Evolutionary conservation across 2,113 vertebrate species (phyloP).

Genomic region (Nymphicus hollandicus): DNA sequence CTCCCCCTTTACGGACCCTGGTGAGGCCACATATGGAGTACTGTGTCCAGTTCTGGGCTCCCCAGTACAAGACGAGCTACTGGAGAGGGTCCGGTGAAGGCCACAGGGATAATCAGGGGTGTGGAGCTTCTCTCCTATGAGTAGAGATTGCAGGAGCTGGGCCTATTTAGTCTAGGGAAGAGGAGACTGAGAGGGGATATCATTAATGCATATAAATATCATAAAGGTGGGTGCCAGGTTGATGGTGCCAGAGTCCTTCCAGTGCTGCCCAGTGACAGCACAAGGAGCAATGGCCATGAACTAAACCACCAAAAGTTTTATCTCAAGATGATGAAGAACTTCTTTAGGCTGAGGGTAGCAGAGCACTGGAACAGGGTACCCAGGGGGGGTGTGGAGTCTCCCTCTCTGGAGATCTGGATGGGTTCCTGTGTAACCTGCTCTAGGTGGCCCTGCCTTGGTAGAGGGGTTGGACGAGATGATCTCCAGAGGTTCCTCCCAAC

Average conservation of each 20-base stretch:
- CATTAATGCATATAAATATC: too few relatives aligned
- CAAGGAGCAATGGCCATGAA: background rate
- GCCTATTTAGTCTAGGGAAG: background rate
- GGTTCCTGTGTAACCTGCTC: background rate
- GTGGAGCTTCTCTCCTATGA: accelerated
- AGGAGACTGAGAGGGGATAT: background rate
- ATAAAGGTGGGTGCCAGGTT: background rate
- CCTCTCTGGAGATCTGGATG: background rate
- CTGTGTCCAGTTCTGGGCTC: background rate
- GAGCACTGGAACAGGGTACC: background rate
- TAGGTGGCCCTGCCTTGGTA: background rate
- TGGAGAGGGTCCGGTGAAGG: background rate
- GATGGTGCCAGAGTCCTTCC: background rate
- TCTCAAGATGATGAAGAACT: background rate
- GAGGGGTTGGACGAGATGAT: accelerated
- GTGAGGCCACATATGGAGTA: too few relatives aligned
- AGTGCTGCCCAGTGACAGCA: too few relatives aligned
- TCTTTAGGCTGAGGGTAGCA: background rate
- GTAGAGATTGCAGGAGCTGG: background rate
- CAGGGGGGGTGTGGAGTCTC: background rate
- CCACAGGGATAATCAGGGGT: background rate
- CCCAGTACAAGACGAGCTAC: too few relatives aligned
- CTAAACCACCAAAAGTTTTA: background rate
- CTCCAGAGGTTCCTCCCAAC: background rate
- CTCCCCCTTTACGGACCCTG: background rate